Evolutionary conservation across 2,797 vertebrate species (phyloP).

Genomic region (Melopsittacus undulatus): DNA sequence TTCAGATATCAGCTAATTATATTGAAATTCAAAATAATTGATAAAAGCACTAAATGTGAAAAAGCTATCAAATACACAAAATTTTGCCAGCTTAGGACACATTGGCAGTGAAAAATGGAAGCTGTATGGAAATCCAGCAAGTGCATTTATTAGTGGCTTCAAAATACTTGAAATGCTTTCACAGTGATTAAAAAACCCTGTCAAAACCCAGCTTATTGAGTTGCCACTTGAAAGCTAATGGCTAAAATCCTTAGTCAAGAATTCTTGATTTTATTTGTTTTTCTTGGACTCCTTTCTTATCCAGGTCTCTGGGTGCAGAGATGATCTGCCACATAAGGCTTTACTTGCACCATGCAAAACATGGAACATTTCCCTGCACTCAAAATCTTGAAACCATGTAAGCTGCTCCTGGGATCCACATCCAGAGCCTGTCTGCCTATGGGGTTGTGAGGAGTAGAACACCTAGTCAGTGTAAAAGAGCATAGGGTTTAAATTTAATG

Average conservation of each 20-base stretch:
- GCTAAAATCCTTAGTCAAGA: neutral
- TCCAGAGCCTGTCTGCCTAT: neutral
- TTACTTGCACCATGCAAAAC: neutral
- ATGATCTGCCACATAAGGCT: neutral
- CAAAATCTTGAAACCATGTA: neutral
- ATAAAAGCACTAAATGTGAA: neutral
- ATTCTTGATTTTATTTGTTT: neutral
- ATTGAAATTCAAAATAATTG: neutral
- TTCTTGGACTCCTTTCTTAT: neutral
- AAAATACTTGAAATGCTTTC: conserved; percentile 6
- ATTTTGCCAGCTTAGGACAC: neutral
- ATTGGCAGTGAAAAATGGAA: conserved; percentile 14
- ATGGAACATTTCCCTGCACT: neutral
- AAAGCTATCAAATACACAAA: neutral
- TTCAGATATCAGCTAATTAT: conserved; percentile 11
- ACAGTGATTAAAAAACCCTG: neutral
- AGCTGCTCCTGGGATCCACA: neutral
- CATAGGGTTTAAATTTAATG: neutral
- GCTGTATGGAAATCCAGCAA: neutral
- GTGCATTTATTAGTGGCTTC: conserved; percentile 1
- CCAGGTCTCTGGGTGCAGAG: neutral
- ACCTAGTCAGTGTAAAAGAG: neutral
- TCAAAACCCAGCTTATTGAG: neutral
- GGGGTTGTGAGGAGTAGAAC: neutral
- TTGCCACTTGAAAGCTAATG: neutral